phyloP scores from a whole-genome alignment of 2,113 vertebrate species.

The Mus spicilegus region DNA sequence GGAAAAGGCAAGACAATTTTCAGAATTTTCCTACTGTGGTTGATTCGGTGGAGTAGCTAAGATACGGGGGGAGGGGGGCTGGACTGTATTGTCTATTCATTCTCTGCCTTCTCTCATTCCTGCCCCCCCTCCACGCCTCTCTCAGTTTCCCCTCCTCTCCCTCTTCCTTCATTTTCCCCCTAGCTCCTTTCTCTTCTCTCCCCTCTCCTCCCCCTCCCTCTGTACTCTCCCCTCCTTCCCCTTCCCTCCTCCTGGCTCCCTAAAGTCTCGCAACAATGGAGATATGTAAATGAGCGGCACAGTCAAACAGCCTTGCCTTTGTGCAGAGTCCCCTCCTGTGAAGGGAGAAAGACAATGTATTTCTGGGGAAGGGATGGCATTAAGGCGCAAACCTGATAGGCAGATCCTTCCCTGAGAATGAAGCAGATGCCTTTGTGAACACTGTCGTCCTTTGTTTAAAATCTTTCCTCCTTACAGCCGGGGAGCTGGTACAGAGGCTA shows the following conservation, averaged over 20 bases:
- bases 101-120: background rate
- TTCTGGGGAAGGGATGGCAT: background rate
- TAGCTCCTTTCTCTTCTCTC: no score
- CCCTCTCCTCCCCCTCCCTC: background rate
- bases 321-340: background rate
- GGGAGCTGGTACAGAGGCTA: background rate
- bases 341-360: background rate
- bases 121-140: background rate
- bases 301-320: background rate
- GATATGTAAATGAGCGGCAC: background rate
- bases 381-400: background rate
- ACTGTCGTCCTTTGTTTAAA: background rate
- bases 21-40: background rate
- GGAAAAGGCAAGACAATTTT: no score
- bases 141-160: background rate
- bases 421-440: background rate
- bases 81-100: background rate
- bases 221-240: no score
- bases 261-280: background rate
- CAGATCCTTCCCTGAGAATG: background rate
- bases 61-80: background rate
- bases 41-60: background rate
- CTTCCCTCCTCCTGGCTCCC: background rate
- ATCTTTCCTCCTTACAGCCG: background rate
- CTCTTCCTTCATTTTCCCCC: background rate